Evolutionary conservation across 1,140 invertebrate species (phyloP), one percentile per base, ranked within the genome.

Genomic region (Drosophila repleta): DNA sequence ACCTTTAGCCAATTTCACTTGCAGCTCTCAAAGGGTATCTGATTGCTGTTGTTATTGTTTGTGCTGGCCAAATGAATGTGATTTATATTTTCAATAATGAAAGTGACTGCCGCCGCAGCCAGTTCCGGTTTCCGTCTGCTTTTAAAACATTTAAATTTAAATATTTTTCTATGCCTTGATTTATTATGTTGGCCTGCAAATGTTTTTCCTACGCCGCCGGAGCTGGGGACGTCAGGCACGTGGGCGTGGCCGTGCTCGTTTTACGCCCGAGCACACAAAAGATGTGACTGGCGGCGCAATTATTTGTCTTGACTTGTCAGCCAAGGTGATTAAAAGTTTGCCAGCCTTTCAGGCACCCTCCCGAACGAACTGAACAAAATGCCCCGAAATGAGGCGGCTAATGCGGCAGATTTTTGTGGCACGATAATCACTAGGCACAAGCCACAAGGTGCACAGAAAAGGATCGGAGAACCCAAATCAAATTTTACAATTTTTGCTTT

Each of bases 41-140:
- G 20, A 32, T 7, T 7, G 17, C 7, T 62, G 10, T 51, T 62
- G 17, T 26, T 63, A 17, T 56, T 67, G 8, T 26, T 60, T 65
- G 43, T 61, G 39, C 39, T 64, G 48, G 66, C 64, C 76, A 72
- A 84, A 88, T 67, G 83, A 89, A 88, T 89, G 83, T 88, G 83
- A 88, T 88, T 88, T 88, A 88, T 88, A 88, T 88, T 77, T 88
- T 76, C 83, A 88, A 88, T 88, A 88, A 88, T 88, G 84, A 88
- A 88, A 88, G 83, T 88, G 79, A 89, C 84, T 88, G 43, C 62
- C 66, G 56, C 46, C 43, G 46, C 49, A 55, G 56, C 51, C 57
- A 66, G 29, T 61, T 72, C 66, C 67, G 69, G 48, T 63, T 85
- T 60, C 46, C 71, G 64, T 48, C 72, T 60, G 71, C 62, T 76